Conservation (phyloP, 2,113 vertebrate genomes). For the Crotalus tigris region DNA sequence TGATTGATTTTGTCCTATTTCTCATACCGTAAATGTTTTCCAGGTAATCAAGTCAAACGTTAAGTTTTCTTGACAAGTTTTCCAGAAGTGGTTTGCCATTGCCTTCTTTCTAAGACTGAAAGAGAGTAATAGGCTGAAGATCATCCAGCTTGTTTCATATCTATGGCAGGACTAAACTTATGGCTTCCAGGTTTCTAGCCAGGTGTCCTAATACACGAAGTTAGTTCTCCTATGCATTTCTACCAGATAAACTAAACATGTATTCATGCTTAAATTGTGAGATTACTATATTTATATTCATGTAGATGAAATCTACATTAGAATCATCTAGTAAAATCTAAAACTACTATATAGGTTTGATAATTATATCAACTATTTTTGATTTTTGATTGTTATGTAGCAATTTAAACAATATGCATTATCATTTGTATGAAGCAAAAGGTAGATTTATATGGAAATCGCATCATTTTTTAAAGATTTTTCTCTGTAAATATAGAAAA, state of each 20-base stretch:
- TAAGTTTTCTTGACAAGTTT: not conserved
- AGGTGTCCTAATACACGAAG: not conserved
- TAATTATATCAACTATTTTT: not conserved
- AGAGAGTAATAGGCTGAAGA: not conserved
- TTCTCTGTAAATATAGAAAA: not conserved
- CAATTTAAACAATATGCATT: not conserved
- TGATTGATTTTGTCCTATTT: not conserved
- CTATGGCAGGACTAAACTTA: not conserved
- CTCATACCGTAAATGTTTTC: not conserved
- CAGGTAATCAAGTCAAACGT: not conserved
- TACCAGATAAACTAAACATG: not conserved
- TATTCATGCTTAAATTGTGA: not conserved
- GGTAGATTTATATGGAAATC: not conserved
- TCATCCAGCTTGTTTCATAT: not conserved
- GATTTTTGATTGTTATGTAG: not conserved
- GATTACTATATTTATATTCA: not conserved
- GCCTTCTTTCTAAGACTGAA: not conserved
- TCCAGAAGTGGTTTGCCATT: not conserved
- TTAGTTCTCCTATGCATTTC: not conserved
- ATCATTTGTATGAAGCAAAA: not conserved
- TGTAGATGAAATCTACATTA: not conserved
- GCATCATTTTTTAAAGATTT: not conserved
- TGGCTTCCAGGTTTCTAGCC: not conserved
- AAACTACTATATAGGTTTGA: not conserved
- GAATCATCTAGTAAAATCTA: not conserved